These are phyloP conservation scores for Emberiza fucata DNA, from an alignment of 2,113 vertebrate genomes.

Conservation along the genomic window DNA sequence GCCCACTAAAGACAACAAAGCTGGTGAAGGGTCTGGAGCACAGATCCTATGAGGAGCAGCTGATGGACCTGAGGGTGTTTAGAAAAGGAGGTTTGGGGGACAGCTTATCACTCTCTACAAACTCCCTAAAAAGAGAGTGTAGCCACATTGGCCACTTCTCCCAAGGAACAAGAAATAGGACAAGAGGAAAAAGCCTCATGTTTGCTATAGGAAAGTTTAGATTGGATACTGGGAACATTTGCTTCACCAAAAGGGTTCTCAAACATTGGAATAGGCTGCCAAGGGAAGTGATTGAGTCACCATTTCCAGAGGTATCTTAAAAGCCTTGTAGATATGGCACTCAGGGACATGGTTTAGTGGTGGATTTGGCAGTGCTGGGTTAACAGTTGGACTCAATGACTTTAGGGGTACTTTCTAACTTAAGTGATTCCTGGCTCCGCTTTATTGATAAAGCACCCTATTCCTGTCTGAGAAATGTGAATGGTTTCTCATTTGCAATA, in stretches of 20 bases:
- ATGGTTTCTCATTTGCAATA: neutral
- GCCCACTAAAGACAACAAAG: neutral
- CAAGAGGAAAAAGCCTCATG: neutral
- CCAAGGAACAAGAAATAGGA: neutral
- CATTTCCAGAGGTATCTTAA: neutral
- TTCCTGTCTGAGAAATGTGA: neutral
- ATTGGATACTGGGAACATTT: neutral
- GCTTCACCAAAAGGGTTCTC: neutral
- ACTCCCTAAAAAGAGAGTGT: neutral
- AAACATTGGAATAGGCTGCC: neutral
- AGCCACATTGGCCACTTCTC: neutral
- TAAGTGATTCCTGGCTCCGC: neutral
- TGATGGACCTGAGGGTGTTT: neutral
- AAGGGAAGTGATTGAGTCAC: neutral
- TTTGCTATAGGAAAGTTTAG: neutral
- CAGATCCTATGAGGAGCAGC: neutral
- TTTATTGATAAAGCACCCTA: neutral
- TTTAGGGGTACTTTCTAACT: neutral
- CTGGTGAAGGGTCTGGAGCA: neutral
- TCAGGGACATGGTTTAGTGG: neutral
- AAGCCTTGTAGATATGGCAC: neutral
- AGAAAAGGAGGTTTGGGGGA: neutral
- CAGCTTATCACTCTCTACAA: neutral
- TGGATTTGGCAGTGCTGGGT: neutral
- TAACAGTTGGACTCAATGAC: accelerated